Evolutionary conservation across 2,797 vertebrate species (phyloP).

Genomic region (Enteromius anoplus): DNA sequence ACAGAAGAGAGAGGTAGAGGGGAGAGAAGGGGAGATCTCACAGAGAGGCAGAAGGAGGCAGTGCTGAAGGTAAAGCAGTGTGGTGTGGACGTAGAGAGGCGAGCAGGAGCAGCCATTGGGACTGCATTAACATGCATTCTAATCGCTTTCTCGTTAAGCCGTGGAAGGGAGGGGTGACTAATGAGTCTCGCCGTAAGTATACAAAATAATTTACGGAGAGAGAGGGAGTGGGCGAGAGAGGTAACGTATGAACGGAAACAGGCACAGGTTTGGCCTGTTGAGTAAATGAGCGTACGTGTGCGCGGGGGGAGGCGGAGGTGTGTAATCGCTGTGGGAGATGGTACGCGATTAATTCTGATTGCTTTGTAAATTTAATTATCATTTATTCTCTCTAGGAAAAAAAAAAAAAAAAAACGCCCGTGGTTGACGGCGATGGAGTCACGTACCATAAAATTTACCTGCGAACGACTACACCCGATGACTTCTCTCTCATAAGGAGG

Average conservation of each 20-base stretch:
- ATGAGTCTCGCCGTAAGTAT: slow-evolving; percentile 75
- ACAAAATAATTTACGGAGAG: slow-evolving; percentile 72
- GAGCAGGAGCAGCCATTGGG: slow-evolving; percentile 67
- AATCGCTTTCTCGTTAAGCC: slow-evolving; percentile 82
- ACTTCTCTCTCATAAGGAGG: slow-evolving; percentile 42
- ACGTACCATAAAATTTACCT: slow-evolving; percentile 36
- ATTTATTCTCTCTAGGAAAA: slow-evolving; percentile 62
- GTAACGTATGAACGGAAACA: slow-evolving; percentile 66
- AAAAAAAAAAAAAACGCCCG: slow-evolving; percentile 17
- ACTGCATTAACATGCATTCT: slow-evolving; percentile 70
- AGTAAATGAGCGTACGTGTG: slow-evolving; percentile 60
- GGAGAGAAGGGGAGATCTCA: slow-evolving; percentile 79
- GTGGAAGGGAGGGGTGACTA: slow-evolving; percentile 71
- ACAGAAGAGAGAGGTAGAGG: slow-evolving; percentile 75
- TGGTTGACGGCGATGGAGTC: slow-evolving; percentile 39
- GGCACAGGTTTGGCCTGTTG: slow-evolving; percentile 72
- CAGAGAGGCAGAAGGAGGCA: slow-evolving; percentile 78
- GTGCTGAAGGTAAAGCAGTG: slow-evolving; percentile 78
- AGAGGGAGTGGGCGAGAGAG: slow-evolving; percentile 63
- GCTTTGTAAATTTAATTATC: slow-evolving; percentile 61
- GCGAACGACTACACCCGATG: slow-evolving; percentile 16
- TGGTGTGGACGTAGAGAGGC: slow-evolving; percentile 68
- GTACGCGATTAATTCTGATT: slow-evolving; percentile 59
- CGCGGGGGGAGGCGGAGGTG: slow-evolving; percentile 49
- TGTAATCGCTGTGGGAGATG: slow-evolving; percentile 54